A percentile compares a stretch with the other conserved stretches of the same genome.
Conservation (phyloP, 2,797 vertebrate species). For the Cossypha dichroa region DNA sequence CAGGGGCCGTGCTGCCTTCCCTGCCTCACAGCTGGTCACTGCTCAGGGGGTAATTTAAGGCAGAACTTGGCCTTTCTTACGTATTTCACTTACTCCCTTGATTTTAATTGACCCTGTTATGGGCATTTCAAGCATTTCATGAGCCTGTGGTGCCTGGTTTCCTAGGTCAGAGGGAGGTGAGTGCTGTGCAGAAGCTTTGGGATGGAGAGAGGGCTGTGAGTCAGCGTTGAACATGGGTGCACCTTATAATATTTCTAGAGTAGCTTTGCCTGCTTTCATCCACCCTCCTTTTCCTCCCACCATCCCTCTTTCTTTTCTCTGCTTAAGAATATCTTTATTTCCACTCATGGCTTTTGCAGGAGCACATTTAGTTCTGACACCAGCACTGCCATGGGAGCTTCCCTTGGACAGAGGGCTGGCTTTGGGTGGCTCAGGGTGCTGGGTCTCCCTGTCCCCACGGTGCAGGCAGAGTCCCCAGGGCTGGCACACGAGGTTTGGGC, state of each 20-base stretch:
- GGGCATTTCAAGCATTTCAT: not conserved
- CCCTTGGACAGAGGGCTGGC: not conserved
- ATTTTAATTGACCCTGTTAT: not conserved
- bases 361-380: not conserved
- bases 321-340: not conserved
- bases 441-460: rapidly evolving
- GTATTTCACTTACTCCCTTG: not conserved
- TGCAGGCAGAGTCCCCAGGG: not conserved
- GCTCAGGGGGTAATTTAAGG: not conserved
- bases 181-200: not conserved
- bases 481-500: rapidly evolving
- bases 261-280: not conserved
- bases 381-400: rapidly evolving
- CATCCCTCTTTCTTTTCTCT: not conserved
- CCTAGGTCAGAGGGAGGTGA: not conserved
- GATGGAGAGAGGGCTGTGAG: not conserved
- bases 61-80: not conserved
- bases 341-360: not conserved
- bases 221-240: rapidly evolving
- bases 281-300: not conserved
- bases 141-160: not conserved
- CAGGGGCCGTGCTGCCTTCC: not conserved
- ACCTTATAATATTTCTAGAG: not conserved
- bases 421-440: not conserved
- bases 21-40: rapidly evolving